These are phyloP conservation scores for Hanleya hanleyi DNA, from an alignment of 2,888 invertebrate species.

Conservation along the genomic window DNA sequence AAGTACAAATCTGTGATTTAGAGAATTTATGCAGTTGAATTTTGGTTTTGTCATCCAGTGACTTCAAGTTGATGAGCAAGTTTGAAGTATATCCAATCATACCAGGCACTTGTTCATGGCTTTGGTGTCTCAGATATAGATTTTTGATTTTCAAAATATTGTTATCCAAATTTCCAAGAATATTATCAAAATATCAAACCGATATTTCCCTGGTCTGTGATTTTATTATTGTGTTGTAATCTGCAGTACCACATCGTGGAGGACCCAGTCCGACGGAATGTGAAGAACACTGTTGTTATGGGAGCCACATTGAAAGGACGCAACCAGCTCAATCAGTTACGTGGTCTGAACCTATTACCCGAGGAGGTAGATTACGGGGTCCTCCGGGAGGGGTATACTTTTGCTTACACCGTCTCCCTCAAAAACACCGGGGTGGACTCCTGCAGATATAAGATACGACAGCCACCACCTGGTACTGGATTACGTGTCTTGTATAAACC, in stretches of 20 bases:
- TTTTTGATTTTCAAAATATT: too few species aligned
- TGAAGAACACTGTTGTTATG: conserved; percentile 61
- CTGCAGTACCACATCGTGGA: conserved; percentile 65
- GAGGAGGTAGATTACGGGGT: conserved; percentile 71
- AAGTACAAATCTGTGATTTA: too few species aligned
- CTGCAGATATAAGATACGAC: conserved; percentile 71
- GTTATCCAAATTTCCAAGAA: too few species aligned
- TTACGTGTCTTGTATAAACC: conserved; percentile 68
- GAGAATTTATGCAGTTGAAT: too few species aligned
- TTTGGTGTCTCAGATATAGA: too few species aligned
- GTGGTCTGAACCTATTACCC: conserved; percentile 69
- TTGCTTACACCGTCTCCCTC: conserved; percentile 61
- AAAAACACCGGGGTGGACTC: conserved; percentile 72
- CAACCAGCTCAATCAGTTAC: conserved; percentile 56
- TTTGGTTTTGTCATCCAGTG: too few species aligned
- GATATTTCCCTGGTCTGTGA: neutral
- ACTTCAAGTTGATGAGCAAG: too few species aligned
- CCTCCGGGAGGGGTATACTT: conserved; percentile 71
- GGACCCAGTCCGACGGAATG: conserved; percentile 67
- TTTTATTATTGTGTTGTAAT: neutral
- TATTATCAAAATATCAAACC: neutral
- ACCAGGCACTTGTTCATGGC: too few species aligned
- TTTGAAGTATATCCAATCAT: too few species aligned
- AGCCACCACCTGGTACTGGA: conserved; percentile 72
- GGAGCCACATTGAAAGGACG: conserved; percentile 65